Evolutionary conservation across 2,113 vertebrate genomes (phyloP).

Genomic region (Chaetodon auriga): DNA sequence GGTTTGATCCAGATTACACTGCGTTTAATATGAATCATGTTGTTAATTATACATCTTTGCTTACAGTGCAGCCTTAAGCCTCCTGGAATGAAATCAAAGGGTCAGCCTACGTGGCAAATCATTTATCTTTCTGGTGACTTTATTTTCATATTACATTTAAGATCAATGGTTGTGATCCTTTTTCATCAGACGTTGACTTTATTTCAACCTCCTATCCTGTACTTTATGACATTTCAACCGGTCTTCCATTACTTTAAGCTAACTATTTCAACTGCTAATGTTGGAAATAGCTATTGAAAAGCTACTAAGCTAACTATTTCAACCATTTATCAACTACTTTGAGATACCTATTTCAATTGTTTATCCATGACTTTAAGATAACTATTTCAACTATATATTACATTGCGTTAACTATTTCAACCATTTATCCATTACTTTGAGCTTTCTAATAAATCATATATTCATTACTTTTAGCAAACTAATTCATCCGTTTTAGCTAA

Average conservation of each 20-base stretch:
- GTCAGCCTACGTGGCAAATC: not conserved
- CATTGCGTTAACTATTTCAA: too few species aligned
- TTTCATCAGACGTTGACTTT: not conserved
- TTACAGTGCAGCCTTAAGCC: conserved; percentile 58
- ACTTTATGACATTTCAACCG: too few species aligned
- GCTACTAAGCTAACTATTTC: too few species aligned
- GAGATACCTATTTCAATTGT: too few species aligned
- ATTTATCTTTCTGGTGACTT: conserved; percentile 3
- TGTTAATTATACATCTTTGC: conserved; percentile 76
- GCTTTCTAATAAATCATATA: not conserved
- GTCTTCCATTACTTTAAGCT: too few species aligned
- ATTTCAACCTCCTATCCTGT: too few species aligned
- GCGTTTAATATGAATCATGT: conserved; percentile 66
- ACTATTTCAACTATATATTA: too few species aligned
- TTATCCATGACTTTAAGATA: too few species aligned
- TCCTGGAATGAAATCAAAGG: conserved; percentile 20
- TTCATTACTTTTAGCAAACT: not conserved
- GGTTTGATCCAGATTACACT: conserved; percentile 77
- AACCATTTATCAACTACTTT: too few species aligned
- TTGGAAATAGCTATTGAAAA: too few species aligned
- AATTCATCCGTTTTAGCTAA: not conserved
- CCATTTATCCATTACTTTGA: not conserved
- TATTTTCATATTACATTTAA: not conserved
- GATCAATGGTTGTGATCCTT: not conserved
- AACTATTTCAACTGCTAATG: not conserved